These are phyloP conservation scores for Panulirus ornatus DNA, from an alignment of 1,140 invertebrate genomes.

Conservation along the genomic window DNA sequence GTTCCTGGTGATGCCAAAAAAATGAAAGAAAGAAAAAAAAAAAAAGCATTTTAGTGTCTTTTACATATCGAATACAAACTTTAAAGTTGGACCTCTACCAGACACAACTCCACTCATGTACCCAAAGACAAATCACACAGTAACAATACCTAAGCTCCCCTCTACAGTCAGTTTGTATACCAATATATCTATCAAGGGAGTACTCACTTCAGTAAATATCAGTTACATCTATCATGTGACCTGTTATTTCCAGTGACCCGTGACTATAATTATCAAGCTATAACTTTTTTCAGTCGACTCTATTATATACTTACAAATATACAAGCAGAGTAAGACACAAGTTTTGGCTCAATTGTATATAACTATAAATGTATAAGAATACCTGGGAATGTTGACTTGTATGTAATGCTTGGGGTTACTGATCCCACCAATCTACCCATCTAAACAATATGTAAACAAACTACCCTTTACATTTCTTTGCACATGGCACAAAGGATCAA, in stretches of 20 bases:
- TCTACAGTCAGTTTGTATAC: neutral
- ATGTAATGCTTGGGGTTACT: neutral
- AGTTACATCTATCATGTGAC: neutral
- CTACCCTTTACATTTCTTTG: neutral
- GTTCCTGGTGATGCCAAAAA: neutral
- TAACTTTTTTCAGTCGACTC: neutral
- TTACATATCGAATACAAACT: neutral
- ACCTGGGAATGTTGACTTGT: neutral
- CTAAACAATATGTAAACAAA: neutral
- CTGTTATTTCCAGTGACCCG: neutral
- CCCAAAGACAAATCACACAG: neutral
- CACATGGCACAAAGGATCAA: neutral
- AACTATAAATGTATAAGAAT: neutral
- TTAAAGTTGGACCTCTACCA: conserved; percentile 6
- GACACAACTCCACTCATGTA: neutral
- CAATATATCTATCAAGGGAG: neutral
- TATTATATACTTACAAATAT: neutral
- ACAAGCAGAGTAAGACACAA: neutral
- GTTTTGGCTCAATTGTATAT: neutral
- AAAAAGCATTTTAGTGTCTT: neutral
- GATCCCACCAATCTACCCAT: neutral
- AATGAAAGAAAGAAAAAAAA: no score
- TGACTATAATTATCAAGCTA: neutral
- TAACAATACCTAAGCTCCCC: neutral
- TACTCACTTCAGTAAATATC: conserved; percentile 27